These are phyloP conservation scores for Eupithecia centaureata DNA, from an alignment of 2,888 invertebrate species.

Conservation along the genomic window DNA sequence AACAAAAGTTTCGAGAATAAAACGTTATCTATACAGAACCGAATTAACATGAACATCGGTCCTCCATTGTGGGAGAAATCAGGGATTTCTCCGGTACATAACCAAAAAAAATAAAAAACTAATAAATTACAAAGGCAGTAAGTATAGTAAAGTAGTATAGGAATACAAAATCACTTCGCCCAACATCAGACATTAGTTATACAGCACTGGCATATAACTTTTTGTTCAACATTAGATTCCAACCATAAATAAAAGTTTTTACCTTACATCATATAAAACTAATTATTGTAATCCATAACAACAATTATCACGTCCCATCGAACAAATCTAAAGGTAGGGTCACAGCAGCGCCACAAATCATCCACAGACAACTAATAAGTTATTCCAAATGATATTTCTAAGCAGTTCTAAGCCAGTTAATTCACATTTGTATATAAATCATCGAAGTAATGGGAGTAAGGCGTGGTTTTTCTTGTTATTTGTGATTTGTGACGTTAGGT, in stretches of 20 bases:
- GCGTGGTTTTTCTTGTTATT: constrained; percentile 37
- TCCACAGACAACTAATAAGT: constrained; percentile 36
- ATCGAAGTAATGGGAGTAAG: constrained; percentile 52
- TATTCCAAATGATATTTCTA: constrained; percentile 40
- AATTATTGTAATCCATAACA: constrained; percentile 26
- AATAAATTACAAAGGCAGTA: too few species aligned
- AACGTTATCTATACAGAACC: too few species aligned
- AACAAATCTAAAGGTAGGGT: constrained; percentile 29
- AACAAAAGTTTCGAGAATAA: too few species aligned
- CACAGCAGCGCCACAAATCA: constrained; percentile 34
- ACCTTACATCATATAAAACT: constrained; percentile 16
- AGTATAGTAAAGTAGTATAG: neutral
- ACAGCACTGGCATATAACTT: neutral
- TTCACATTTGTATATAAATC: constrained; percentile 51
- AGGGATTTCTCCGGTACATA: too few species aligned
- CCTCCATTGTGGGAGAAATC: too few species aligned
- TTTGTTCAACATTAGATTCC: neutral
- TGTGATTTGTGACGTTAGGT: constrained; percentile 35
- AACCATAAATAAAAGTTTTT: constrained; percentile 15
- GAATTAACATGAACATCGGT: too few species aligned
- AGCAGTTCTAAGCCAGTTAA: constrained; percentile 39
- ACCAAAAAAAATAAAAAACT: too few species aligned
- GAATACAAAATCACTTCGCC: neutral
- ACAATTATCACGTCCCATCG: constrained; percentile 27
- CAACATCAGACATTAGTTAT: neutral